Evolutionary conservation across 2,113 vertebrate species (phyloP).

Genomic region (Mugil cephalus): DNA sequence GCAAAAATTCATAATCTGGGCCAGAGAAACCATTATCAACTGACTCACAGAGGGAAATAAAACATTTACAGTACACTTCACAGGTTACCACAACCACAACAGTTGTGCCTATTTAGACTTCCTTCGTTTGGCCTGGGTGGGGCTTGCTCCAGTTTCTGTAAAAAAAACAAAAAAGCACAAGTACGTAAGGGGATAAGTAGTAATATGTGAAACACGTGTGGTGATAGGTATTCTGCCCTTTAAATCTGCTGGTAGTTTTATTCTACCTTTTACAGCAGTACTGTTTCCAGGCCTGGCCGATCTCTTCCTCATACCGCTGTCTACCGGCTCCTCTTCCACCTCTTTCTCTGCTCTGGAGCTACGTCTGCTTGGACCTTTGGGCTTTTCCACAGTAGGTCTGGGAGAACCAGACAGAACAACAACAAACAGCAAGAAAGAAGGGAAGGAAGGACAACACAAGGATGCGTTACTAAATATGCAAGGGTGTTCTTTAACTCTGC

Average conservation of each 20-base stretch:
- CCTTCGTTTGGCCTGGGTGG: conserved; percentile 97
- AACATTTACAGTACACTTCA: conserved; percentile 94
- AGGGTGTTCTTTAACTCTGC: conserved; percentile 47
- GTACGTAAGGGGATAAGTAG: not conserved
- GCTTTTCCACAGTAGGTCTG: conserved; percentile 91
- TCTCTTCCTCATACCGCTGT: conserved; percentile 94
- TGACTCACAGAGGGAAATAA: conserved; percentile 85
- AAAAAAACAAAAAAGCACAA: conserved; percentile 5
- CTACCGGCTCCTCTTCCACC: conserved; percentile 87
- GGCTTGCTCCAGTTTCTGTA: conserved; percentile 92
- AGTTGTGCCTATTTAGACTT: conserved; percentile 93
- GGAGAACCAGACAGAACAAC: conserved; percentile 81
- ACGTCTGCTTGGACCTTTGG: conserved; percentile 93
- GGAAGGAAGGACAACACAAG: conserved; percentile 30
- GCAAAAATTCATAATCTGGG: conserved; percentile 82
- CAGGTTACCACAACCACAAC: conserved; percentile 84
- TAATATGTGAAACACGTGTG: not conserved
- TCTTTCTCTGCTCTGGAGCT: conserved; percentile 95
- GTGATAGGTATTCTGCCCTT: not conserved
- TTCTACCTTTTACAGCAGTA: conserved; percentile 89
- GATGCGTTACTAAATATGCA: conserved; percentile 43
- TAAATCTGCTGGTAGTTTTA: not conserved
- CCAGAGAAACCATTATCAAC: conserved; percentile 84
- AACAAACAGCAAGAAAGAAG: conserved; percentile 26
- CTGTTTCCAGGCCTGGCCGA: conserved; percentile 89